Evolutionary conservation across 2,113 vertebrate species (phyloP), one percentile per base, ranked within the genome.

Genomic region (Phocoena phocoena): DNA sequence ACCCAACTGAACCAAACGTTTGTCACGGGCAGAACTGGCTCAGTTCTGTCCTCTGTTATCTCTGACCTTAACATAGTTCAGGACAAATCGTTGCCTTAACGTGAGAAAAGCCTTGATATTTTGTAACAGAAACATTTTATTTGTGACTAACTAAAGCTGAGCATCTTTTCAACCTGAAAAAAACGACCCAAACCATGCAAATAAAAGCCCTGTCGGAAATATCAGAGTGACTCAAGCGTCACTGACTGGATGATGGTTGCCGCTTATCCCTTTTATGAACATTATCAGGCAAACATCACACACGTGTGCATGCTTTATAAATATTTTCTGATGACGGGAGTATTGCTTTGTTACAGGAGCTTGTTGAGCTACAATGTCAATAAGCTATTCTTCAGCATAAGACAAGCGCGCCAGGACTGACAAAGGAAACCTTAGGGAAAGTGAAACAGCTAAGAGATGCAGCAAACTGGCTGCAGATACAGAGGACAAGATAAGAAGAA

Each of bases 401-500:
- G 68, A 95, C 97, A 20, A 96, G 95, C 12, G 71, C 80, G 8
- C 85, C 33, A 71, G 93, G 86, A 38, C n/a, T 89, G 91, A 98
- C 97, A 6, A 94, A 97, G 36, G 95, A 97, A 94, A 98, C 97
- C 8, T 93, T 98, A 88, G 92, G 98, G 87, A 99, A 97, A 90
- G 97, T 99, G 73, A 98, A 98, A 92, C 97, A 95, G 55, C 97
- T 99, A 50, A 98, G 98, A 96, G 96, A 98, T 81, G 98, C 98
- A 89, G 98, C 97, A 98, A 98, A 53, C 18, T 99, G 89, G 98
- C 98, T 91, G 98, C 94, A 93, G 98, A 99, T 55, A 96, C 99
- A 63, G 98, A 99, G 93, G 98, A 98, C 80, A 99, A 99, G 98
- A 98, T 98, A 23, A 98, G 85, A 95, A 98, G 98, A 97, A 98